Base-by-base conservation (phyloP, 2,113 vertebrate species). In the Pelecanus crispus region DNA sequence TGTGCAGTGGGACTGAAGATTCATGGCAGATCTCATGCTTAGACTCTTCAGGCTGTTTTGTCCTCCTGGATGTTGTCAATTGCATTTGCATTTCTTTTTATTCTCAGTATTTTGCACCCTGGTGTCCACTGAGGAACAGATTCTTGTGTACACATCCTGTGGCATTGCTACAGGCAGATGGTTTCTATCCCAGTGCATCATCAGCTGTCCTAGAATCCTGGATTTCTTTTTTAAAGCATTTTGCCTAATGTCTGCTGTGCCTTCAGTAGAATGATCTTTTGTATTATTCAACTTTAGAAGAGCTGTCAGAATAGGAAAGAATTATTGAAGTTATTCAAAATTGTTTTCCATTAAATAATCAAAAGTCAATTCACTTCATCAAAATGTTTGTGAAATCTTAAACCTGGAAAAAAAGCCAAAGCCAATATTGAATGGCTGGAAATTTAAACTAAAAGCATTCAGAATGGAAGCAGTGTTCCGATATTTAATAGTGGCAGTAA, bases 31-130 rank as follows among this genome's bases (percentile, higher is more conserved):
- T 85, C 66, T 91, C 72, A 86, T 88, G 42, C 81, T 94, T 59
- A 44, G 25, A 34, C 17, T 94, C 86, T 94, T 82, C 70, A 63
- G 89, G 92, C 70, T 91, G 70, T 81, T 96, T 94, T 91, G 31
- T 68, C 59, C 55, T 96, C 93, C 74, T 92, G 80, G 38, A 91
- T 92, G 59, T 65, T 94, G 93, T 91, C 96, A 94, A 42, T 63
- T 94, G 36, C 34, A 92, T 95, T 96, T 95, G 47, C 55, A 62
- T 83, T 95, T 87, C n/a, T 87, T 95, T 95, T 92, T 59, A 70
- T 86, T 89, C 70, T 90, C 49, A 40, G 31, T 61, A 83, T 88
- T 94, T 95, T 89, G 59, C 79, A 88, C 78, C 68, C 65, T 74
- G 42, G 63, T 96, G 89, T 89, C 87, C 86, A 65, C 40, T 45